Percentiles rank a stretch among this genome's conserved stretches.
phyloP scores from a whole-genome alignment of 2,888 invertebrate species.

The Operophtera brumata region DNA sequence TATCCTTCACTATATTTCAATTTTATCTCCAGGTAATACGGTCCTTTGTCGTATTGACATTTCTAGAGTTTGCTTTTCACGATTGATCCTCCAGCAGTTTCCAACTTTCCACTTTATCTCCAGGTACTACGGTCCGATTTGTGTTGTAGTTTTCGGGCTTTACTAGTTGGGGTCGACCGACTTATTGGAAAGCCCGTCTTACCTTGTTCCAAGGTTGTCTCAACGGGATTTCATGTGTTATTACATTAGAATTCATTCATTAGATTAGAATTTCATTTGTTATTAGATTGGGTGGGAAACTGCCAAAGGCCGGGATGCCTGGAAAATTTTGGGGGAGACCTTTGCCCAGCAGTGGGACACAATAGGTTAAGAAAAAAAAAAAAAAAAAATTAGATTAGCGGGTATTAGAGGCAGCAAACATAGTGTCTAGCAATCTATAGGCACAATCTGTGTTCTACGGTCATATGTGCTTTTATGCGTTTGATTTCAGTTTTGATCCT shows the following conservation, averaged over 20 bases:
- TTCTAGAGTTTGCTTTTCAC: conserved; percentile 1
- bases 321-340: too few species aligned
- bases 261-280: conserved; percentile 17
- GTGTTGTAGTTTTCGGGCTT: conserved; percentile 10
- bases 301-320: too few species aligned
- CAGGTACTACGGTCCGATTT: conserved; percentile 10
- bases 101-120: conserved; percentile 5
- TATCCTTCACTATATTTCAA: background rate
- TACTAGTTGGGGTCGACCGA: conserved; percentile 32
- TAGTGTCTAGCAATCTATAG: background rate
- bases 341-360: too few species aligned
- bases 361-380: too few species aligned
- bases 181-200: conserved; percentile 39
- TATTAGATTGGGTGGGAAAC: background rate
- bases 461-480: too few species aligned
- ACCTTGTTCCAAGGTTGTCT: conserved; percentile 33
- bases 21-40: conserved; percentile 9
- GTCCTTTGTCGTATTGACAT: conserved; percentile 2
- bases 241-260: too few species aligned
- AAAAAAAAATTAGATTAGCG: too few species aligned
- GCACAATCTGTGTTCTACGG: background rate
- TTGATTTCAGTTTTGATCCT: too few species aligned
- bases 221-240: conserved; percentile 21
- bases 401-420: conserved; percentile 4
- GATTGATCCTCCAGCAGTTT: background rate